phyloP scores from a whole-genome alignment of 2,888 invertebrate genomes.

The Fragum whitleyi region DNA sequence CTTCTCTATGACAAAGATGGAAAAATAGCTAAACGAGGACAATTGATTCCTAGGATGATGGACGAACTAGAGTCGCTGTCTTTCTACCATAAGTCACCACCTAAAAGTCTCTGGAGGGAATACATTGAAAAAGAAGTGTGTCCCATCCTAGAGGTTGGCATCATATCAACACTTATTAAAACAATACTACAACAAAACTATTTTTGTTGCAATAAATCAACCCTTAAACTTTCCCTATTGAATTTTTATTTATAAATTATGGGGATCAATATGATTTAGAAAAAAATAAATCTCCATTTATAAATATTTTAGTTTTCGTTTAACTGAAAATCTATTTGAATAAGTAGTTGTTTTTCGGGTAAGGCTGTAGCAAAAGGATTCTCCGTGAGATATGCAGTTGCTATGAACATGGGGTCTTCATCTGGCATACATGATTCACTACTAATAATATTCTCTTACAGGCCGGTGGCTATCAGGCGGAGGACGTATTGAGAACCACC shows the following conservation, averaged over 20 bases:
- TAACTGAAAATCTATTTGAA: too few species aligned
- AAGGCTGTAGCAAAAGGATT: background rate
- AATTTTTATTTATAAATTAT: too few species aligned
- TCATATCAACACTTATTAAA: too few species aligned
- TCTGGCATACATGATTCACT: background rate
- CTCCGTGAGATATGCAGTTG: background rate
- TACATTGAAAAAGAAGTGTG: slow-evolving; percentile 77
- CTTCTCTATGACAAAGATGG: slow-evolving; percentile 78
- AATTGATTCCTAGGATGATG: slow-evolving; percentile 69
- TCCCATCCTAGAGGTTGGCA: slow-evolving; percentile 78
- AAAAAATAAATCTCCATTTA: too few species aligned
- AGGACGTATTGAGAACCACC: slow-evolving; percentile 77
- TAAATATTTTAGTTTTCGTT: too few species aligned
- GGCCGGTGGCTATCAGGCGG: slow-evolving; percentile 31
- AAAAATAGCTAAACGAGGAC: slow-evolving; percentile 72
- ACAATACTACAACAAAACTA: too few species aligned
- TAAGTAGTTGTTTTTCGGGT: too few species aligned
- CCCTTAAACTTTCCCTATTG: background rate
- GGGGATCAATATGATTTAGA: too few species aligned
- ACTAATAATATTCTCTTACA: background rate
- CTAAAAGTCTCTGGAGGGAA: slow-evolving; percentile 80
- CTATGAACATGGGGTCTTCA: background rate
- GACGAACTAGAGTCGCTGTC: slow-evolving; percentile 71
- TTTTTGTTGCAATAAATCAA: too few species aligned
- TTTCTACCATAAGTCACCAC: slow-evolving; percentile 76